phyloP scores from a whole-genome alignment of 2,113 vertebrate genomes.

The Spea multiplicata region DNA sequence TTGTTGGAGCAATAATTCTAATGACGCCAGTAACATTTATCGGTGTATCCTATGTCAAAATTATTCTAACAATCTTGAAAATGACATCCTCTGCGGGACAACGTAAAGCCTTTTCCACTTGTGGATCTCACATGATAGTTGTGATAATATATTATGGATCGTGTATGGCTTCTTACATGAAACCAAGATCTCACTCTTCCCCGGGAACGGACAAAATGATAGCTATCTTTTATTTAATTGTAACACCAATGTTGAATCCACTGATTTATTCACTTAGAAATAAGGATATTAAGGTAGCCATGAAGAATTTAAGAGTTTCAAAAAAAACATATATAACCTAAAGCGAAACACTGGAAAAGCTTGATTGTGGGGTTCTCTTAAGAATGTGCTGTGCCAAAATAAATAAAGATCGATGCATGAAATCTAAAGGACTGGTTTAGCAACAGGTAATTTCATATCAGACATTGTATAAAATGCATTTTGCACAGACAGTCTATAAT shows the following conservation, averaged over 20 bases:
- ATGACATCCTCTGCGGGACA: background rate
- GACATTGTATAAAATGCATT: no score
- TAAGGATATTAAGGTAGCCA: slow-evolving; percentile 49
- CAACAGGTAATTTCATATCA: no score
- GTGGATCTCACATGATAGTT: slow-evolving; percentile 26
- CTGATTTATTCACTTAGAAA: slow-evolving; percentile 53
- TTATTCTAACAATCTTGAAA: slow-evolving; percentile 5
- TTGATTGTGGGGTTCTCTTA: no score
- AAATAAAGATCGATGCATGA: no score
- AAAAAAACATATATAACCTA: no score
- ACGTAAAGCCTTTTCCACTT: slow-evolving; percentile 11
- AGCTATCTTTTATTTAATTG: slow-evolving; percentile 50
- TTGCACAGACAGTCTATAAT: no score
- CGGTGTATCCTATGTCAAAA: slow-evolving; percentile 3
- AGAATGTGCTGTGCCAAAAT: no score
- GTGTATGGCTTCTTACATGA: slow-evolving; percentile 36
- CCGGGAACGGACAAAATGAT: slow-evolving; percentile 47
- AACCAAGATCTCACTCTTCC: slow-evolving; percentile 40
- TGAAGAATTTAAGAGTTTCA: slow-evolving; percentile 17
- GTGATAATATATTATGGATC: slow-evolving; percentile 50
- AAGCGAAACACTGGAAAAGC: no score
- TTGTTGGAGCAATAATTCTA: slow-evolving; percentile 36
- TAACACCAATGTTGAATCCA: slow-evolving; percentile 50
- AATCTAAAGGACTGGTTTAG: no score
- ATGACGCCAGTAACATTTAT: slow-evolving; percentile 33